A percentile compares a stretch with the other conserved stretches of the same genome.
phyloP scores from a whole-genome alignment of 2,113 vertebrate species.

The Nymphicus hollandicus region DNA sequence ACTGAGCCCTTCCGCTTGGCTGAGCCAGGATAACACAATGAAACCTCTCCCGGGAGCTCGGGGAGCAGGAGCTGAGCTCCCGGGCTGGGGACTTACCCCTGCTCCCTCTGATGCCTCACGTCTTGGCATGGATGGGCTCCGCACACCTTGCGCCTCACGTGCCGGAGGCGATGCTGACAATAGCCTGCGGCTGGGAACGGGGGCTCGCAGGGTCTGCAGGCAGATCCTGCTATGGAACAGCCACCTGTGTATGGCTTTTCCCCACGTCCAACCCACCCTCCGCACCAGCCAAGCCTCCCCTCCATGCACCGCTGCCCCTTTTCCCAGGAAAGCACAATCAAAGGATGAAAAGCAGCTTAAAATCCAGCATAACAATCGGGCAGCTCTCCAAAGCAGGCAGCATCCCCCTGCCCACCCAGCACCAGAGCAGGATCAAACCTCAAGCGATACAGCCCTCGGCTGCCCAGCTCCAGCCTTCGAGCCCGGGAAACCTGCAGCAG shows the following conservation, averaged over 20 bases:
- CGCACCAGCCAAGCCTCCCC: neutral
- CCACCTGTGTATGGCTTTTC: conserved; percentile 20
- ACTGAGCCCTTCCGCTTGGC: neutral
- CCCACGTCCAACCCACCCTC: neutral
- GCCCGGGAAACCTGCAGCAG: conserved; percentile 32
- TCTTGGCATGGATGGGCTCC: neutral
- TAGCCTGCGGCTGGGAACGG: neutral
- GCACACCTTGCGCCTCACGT: neutral
- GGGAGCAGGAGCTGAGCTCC: neutral
- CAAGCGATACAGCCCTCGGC: neutral
- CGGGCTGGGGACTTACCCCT: neutral
- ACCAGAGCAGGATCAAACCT: conserved; percentile 46
- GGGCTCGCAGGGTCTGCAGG: neutral
- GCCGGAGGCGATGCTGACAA: neutral
- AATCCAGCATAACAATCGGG: neutral
- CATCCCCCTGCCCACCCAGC: conserved; percentile 32
- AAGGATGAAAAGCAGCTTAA: conserved; percentile 43
- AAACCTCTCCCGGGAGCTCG: neutral
- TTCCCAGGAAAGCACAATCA: neutral
- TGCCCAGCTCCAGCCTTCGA: neutral
- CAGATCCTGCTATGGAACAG: neutral
- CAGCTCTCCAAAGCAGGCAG: neutral
- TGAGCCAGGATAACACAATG: conserved; percentile 2
- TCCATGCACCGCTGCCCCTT: conserved; percentile 18
- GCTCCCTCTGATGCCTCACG: neutral